Base-by-base conservation (phyloP, 2,113 vertebrate species). In the Varanus komodoensis region DNA sequence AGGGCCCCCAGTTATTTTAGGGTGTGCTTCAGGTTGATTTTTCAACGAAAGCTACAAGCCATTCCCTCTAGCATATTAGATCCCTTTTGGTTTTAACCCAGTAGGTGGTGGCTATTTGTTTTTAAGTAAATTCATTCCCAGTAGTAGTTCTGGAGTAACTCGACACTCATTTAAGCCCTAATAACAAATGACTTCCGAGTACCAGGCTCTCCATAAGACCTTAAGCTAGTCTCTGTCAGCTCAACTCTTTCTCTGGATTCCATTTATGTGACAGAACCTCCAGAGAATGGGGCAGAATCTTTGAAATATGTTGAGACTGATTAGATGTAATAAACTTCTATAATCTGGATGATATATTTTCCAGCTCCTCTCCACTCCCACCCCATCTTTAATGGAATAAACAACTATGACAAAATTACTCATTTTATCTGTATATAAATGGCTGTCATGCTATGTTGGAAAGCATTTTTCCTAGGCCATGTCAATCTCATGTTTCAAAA, bases 391-490 rank as follows among this genome's bases (percentile, higher is more conserved):
- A 64, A 19, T 64, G 17, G 15, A 64, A 11, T 64, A 64, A 34
- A 44, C 38, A 74, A 34, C 57, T 27, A 82, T 64, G 14, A 23
- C 67, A 71, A 38, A 73, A 57, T 71, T 9, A 5, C 21, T 12
- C 61, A 52, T 57, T 86, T 75, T 82, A 75, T 82, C 8, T 74
- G 34, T 74, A 82, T 82, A 54, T 82, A 90, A 87, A 48, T 81
- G 27, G 8, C 32, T 82, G 29, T 50, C 73, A 25, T 69, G 74
- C 34, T 74, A 73, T 19, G 82, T 34, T 75, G 73, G 34, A 81
- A 87, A 74, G n/a, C 32, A 19, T 27, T n/a, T 25, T 84, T 84
- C 44, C 48, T 17, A 8, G 27, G n/a, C 67, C 32, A 23, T 73
- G 29, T 73, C 81, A 64, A 73, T n/a, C 57, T 50, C 21, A 12